Conservation (phyloP, 2,797 vertebrate species). For the Tapera naevia region DNA sequence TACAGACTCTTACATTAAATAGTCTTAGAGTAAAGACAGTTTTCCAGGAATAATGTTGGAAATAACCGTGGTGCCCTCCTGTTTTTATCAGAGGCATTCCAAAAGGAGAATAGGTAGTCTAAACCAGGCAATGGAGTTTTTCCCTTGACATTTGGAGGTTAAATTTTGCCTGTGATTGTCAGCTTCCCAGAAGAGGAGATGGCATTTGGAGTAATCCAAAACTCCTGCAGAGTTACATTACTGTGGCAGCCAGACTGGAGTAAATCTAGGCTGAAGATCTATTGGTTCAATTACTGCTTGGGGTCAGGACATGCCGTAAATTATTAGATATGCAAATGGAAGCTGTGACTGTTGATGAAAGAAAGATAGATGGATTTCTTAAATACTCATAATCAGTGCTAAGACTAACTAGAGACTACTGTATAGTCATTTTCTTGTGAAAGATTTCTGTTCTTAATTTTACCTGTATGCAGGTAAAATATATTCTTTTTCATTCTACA, state of each 20-base stretch:
- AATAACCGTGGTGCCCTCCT: not conserved
- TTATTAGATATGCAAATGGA: conserved; percentile 68
- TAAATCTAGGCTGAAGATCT: conserved; percentile 59
- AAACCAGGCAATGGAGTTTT: conserved; percentile 19
- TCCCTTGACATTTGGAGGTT: conserved; percentile 51
- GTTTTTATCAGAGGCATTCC: not conserved
- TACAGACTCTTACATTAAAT: not conserved
- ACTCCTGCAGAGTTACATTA: conserved; percentile 65
- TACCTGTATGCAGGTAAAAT: not conserved
- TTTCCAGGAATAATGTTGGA: not conserved
- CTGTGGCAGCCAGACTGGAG: conserved; percentile 44
- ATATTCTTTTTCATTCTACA: not conserved
- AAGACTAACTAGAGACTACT: not conserved
- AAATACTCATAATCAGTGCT: conserved; percentile 47
- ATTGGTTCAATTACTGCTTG: conserved; percentile 64
- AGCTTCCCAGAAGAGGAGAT: conserved; percentile 32
- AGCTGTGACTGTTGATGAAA: conserved; percentile 48
- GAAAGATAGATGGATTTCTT: conserved; percentile 56
- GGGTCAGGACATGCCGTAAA: conserved; percentile 61
- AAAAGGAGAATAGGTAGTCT: not conserved
- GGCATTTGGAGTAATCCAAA: conserved; percentile 66
- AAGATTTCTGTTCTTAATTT: not conserved
- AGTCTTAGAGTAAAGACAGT: no score
- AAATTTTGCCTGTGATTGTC: conserved; percentile 41
- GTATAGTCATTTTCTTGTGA: not conserved